phyloP scores from a whole-genome alignment of 2,797 vertebrate genomes.

The Sebastes nivosus region DNA sequence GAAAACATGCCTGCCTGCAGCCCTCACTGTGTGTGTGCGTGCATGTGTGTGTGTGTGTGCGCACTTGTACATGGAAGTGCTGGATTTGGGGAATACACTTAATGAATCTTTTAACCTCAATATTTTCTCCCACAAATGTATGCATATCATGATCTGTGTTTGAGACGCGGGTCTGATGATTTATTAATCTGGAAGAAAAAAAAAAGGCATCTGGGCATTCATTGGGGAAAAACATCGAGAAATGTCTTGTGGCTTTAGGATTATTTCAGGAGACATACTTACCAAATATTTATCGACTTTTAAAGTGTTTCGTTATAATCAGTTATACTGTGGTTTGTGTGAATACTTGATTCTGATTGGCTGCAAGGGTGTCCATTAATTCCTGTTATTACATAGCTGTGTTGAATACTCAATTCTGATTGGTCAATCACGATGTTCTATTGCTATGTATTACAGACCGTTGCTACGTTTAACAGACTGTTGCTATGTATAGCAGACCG shows the following conservation, averaged over 20 bases:
- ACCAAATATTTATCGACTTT: neutral
- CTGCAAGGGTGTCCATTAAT: no score
- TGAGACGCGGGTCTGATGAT: constrained; percentile 42
- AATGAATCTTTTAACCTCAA: constrained; percentile 72
- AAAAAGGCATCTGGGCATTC: constrained; percentile 14
- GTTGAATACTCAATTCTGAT: no score
- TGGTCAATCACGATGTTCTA: no score
- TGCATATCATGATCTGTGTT: constrained; percentile 61
- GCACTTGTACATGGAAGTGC: constrained; percentile 28
- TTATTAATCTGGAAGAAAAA: constrained; percentile 55
- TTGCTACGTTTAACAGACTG: no score
- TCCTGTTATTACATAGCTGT: no score
- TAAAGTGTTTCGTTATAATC: neutral
- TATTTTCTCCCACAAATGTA: constrained; percentile 57
- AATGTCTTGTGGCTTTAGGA: constrained; percentile 7
- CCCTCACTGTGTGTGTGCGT: constrained; percentile 1
- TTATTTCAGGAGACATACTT: constrained; percentile 2
- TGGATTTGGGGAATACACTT: constrained; percentile 62
- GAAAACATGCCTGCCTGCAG: constrained; percentile 54
- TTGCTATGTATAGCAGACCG: no score
- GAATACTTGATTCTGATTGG: no score
- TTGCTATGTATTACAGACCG: no score
- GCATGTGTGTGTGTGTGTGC: constrained; percentile 10
- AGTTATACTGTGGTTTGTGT: neutral
- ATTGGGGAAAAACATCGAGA: constrained; percentile 23